Conservation (phyloP, 2,888 invertebrate species). For the Heliothis peltigera region DNA sequence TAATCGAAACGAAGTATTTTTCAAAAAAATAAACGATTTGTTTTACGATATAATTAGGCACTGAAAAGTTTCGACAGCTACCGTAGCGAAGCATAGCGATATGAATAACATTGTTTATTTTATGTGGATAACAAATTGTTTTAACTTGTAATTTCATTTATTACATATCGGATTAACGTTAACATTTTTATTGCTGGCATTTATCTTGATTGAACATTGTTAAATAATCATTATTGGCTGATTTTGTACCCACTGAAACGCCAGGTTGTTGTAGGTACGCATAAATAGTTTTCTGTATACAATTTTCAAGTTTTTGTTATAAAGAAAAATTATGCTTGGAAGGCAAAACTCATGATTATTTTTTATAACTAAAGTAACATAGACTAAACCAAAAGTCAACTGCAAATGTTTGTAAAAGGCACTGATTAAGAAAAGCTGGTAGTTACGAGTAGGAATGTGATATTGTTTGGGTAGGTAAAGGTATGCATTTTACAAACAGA, state of each 20-base stretch:
- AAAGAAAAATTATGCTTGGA: no score
- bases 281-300: not conserved
- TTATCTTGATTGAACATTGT: conserved; percentile 81
- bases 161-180: conserved; percentile 72
- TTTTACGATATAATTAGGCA: conserved; percentile 1
- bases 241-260: conserved; percentile 7
- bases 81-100: conserved; percentile 38
- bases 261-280: conserved; percentile 4
- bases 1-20: not conserved
- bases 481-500: conserved; percentile 16
- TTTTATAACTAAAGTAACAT: no score
- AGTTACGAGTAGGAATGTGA: no score
- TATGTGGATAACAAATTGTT: conserved; percentile 49
- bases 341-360: no score
- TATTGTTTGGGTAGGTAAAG: no score
- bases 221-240: conserved; percentile 45
- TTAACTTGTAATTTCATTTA: conserved; percentile 63
- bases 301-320: not conserved
- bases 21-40: not conserved
- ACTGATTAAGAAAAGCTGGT: no score
- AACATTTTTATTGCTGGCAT: conserved; percentile 75
- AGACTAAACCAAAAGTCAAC: no score
- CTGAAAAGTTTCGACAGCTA: conserved; percentile 7
- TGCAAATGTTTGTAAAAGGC: no score
- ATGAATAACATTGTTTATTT: conserved; percentile 47